Percentiles rank a stretch among this genome's conserved stretches.
Evolutionary conservation across 2,888 invertebrate species (phyloP).

Genomic region (Ephialtes manifestator): DNA sequence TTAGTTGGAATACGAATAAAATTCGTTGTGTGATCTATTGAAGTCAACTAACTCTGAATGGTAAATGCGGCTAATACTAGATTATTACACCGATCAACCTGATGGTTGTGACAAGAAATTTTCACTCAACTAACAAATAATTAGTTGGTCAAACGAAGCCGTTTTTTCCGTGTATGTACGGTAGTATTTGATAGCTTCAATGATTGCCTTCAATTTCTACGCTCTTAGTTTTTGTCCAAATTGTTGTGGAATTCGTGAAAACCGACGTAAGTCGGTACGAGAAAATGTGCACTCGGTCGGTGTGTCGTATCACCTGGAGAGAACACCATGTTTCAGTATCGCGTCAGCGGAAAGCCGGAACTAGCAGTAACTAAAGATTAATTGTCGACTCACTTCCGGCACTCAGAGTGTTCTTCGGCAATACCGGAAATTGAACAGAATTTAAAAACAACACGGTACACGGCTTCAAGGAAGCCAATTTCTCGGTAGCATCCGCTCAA

Average conservation of each 20-base stretch:
- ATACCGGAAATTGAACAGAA: slow-evolving; percentile 42
- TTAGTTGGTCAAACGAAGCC: too few relatives aligned
- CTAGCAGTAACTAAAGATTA: slow-evolving; percentile 33
- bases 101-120: too few relatives aligned
- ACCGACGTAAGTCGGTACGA: slow-evolving; percentile 4
- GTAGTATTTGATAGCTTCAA: too few relatives aligned
- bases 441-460: slow-evolving; percentile 24
- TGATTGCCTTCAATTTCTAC: too few relatives aligned
- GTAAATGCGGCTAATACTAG: too few relatives aligned
- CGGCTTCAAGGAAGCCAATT: not conserved
- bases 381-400: slow-evolving; percentile 38
- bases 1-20: too few relatives aligned
- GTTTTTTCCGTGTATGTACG: too few relatives aligned
- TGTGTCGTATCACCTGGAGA: slow-evolving; percentile 7
- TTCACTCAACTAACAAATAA: too few relatives aligned
- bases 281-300: not conserved
- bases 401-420: slow-evolving; percentile 18
- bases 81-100: too few relatives aligned
- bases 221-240: not conserved
- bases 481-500: not conserved
- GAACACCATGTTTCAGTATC: slow-evolving; percentile 12
- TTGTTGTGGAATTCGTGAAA: not conserved
- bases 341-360: not conserved
- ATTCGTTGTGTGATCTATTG: too few relatives aligned
- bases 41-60: too few relatives aligned